These are phyloP conservation scores for Ovibos moschatus DNA, from an alignment of 2,113 vertebrate species.

Conservation along the genomic window DNA sequence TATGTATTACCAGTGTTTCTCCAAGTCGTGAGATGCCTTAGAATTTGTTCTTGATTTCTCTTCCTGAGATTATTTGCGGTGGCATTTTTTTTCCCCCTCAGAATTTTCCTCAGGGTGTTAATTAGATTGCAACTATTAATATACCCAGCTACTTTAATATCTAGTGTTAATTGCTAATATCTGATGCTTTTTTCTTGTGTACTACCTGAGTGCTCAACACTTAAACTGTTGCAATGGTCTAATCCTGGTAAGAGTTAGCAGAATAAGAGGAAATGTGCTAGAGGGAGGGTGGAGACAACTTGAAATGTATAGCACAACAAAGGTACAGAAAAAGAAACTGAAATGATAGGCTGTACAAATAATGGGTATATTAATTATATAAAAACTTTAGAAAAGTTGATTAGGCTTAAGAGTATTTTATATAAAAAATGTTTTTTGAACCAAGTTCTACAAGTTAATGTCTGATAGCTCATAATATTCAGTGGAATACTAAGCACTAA, in stretches of 20 bases:
- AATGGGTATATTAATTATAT: not conserved
- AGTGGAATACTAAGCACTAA: not conserved
- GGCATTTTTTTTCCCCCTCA: not conserved
- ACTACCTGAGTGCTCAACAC: not conserved
- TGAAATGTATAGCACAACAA: not conserved
- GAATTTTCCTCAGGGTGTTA: not conserved
- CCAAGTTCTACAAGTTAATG: not conserved
- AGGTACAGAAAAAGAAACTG: not conserved
- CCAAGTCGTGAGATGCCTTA: not conserved
- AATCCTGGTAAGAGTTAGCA: not conserved
- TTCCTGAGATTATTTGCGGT: not conserved
- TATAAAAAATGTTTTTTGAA: slow-evolving; percentile 15
- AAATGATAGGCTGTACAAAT: not conserved
- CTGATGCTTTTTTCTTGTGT: not conserved
- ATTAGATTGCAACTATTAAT: not conserved
- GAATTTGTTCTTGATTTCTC: slow-evolving; percentile 23
- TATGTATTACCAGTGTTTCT: not conserved
- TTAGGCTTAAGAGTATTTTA: not conserved
- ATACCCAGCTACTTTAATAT: slow-evolving; percentile 5
- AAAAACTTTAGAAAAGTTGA: not conserved
- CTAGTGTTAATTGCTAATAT: not conserved
- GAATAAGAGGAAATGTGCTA: not conserved
- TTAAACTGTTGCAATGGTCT: not conserved
- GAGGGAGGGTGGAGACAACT: not conserved
- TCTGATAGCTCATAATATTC: not conserved